Percentiles rank a stretch among this genome's conserved stretches.
Evolutionary conservation across 2,888 invertebrate species (phyloP).

Genomic region (Steinernema carpocapsae): DNA sequence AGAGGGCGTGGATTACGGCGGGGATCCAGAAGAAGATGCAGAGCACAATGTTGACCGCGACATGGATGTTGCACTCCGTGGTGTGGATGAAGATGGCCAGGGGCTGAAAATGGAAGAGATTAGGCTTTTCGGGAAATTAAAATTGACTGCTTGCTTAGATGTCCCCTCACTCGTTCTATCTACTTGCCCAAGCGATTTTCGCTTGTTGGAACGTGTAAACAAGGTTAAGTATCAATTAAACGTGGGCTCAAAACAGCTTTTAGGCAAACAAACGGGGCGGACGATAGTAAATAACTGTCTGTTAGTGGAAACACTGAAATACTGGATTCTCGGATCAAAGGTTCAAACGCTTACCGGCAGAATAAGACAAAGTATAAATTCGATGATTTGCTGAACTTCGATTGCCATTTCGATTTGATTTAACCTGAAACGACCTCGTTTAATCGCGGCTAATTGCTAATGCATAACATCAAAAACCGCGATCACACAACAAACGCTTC

Average conservation of each 20-base stretch:
- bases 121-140: background rate
- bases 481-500: no score
- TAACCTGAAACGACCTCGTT: constrained; percentile 6
- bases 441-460: no score
- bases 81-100: constrained; percentile 65
- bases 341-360: constrained; percentile 53
- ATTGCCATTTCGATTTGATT: constrained; percentile 53
- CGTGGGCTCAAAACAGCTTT: no score
- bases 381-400: constrained; percentile 65
- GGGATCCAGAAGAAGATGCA: constrained; percentile 62
- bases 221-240: no score
- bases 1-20: constrained; percentile 62
- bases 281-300: no score
- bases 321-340: no score
- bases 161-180: background rate
- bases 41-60: constrained; percentile 60
- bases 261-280: no score
- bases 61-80: constrained; percentile 63
- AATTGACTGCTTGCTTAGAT: background rate
- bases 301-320: no score
- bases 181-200: background rate
- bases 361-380: constrained; percentile 65
- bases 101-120: constrained; percentile 47
- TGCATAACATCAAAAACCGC: no score
- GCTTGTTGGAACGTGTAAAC: no score